Base-by-base conservation (phyloP, 2,888 invertebrate species). In the Harmothoe impar region DNA sequence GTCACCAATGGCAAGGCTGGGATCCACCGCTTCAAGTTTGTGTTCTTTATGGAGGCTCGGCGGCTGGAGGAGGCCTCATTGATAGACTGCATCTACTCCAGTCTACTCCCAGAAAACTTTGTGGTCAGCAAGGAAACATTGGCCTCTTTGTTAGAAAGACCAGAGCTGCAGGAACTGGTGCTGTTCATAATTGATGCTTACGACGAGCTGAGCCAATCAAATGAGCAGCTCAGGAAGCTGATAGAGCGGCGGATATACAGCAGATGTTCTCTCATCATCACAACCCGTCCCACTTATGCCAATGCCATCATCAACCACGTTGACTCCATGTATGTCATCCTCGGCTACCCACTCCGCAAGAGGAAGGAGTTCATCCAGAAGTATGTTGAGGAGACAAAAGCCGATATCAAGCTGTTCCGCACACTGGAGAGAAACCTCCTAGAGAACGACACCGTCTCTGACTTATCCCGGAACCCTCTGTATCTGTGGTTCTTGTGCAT, bases 161-260 rank as follows among this genome's bases (percentile, higher is more conserved):
- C 90, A 29, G 72, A 35, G 10, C 33, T 86, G 23, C 90, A 90
- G 52, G 90, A 90, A 29, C n/a, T 29, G 20, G 77, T 88, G n/a
- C 90, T 90, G 33, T 88, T 90, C 23, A 90, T 90, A 62, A 90
- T 90, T 15, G 90, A 90, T 52, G 90, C 56, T 17, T 90, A 88
- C 29, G 90, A 90, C 31, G 90, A 90, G 72, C 51, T 86, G 25
- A 85, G 35, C 25, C 31, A 56, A 7, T 15, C 23, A 0, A 90
- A 78, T 33, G 56, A 86, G 31, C 56, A 85, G 10, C 88, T 90
- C 25, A 31, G 25, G 51, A 88, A 90, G 29, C 31, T 90, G 43
- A 52, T 90, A 12, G 43, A 72, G 20, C 10, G 90, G 51, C 7
- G 54, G 77, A 85, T 90, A 1, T 88, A 84, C 84, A 84, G 84